A percentile compares a stretch with the other conserved stretches of the same genome.
Conservation (phyloP, 2,113 vertebrate genomes). For the Brevimyrus niger region DNA sequence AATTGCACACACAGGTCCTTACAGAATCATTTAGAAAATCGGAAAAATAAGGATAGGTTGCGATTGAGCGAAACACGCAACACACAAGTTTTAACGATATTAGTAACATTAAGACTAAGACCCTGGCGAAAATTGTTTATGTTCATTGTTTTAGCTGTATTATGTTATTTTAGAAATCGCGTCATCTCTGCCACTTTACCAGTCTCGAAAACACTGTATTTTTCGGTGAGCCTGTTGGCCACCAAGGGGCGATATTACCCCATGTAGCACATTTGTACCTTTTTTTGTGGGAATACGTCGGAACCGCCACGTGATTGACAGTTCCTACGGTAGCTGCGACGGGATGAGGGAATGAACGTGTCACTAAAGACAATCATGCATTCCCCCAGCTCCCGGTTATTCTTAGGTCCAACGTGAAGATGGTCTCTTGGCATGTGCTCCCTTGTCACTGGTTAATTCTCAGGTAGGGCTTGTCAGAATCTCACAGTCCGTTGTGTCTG, state of each 20-base stretch:
- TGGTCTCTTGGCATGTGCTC: not conserved
- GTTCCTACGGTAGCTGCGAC: not conserved
- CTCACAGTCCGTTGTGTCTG: not conserved
- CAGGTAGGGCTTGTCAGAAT: not conserved
- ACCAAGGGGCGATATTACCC: constrained; percentile 6
- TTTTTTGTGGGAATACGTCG: too few species aligned
- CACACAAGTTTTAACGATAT: not conserved
- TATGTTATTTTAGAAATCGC: not conserved
- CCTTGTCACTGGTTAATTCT: not conserved
- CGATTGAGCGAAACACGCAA: not conserved
- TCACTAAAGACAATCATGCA: not conserved
- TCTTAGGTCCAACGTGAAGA: not conserved
- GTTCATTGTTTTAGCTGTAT: not conserved
- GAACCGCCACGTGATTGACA: too few species aligned
- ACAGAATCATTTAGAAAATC: not conserved
- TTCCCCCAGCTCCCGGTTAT: not conserved
- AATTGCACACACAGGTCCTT: not conserved
- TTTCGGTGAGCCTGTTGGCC: not conserved
- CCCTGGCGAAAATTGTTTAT: not conserved
- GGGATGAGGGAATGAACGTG: not conserved
- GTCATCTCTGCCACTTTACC: not conserved
- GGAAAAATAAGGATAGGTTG: not conserved
- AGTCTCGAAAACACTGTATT: not conserved
- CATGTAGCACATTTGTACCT: not conserved
- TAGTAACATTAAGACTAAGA: not conserved